Conservation (phyloP, 1,140 invertebrate species). For the Streblospio benedicti region DNA sequence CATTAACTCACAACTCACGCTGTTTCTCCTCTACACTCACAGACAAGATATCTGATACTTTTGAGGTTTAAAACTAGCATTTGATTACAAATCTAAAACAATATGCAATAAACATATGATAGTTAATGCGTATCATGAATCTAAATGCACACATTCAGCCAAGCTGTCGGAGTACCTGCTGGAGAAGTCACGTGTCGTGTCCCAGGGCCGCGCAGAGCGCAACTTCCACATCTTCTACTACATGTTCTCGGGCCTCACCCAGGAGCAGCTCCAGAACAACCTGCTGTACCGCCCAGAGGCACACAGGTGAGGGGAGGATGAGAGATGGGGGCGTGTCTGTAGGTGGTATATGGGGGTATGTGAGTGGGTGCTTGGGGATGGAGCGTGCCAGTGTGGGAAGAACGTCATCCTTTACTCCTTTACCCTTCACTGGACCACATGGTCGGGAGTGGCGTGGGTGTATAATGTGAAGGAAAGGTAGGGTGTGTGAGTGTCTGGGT, state of each 20-base stretch:
- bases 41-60: no score
- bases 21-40: no score
- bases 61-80: no score
- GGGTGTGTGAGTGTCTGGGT: no score
- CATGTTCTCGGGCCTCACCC: slow-evolving; percentile 38
- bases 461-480: no score
- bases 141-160: slow-evolving; percentile 10
- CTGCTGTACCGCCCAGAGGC: slow-evolving; percentile 24
- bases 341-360: neutral
- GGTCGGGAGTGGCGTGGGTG: no score
- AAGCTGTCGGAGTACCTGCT: slow-evolving; percentile 70
- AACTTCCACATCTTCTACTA: slow-evolving; percentile 77
- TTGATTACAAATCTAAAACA: no score
- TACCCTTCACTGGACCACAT: no score
- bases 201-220: slow-evolving; percentile 58
- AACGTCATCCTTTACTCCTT: no score
- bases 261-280: slow-evolving; percentile 26
- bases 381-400: neutral
- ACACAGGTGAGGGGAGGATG: slow-evolving; percentile 31
- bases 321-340: neutral
- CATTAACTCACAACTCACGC: no score
- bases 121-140: no score
- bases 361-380: neutral
- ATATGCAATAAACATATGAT: no score
- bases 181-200: slow-evolving; percentile 62